Evolutionary conservation across 1,140 invertebrate species (phyloP), one percentile per base, ranked within the genome.

Genomic region (Spodoptera frugiperda): DNA sequence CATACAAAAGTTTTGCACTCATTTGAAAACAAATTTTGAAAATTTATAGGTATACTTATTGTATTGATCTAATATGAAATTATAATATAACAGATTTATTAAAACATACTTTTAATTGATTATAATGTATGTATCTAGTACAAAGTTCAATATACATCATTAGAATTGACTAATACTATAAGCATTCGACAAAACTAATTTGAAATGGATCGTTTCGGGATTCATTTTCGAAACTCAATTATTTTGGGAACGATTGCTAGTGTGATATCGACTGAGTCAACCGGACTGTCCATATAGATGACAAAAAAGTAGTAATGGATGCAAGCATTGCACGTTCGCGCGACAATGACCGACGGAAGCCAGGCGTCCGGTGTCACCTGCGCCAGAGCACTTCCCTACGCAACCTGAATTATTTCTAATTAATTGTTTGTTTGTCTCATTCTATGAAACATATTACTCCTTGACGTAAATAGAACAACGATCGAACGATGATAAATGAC

Each of bases 341-440:
- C 77, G 78, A 85, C 81, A 78, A 83, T 82, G 79, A 78, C 59
- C 59, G 71, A 30, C 82, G 85, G 83, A 87, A 82, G 79, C 76
- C 77, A 53, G 67, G 76, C 80, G 79, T 84, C 85, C 85, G 85
- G 82, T 84, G 61, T 80, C 79, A 78, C 80, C 80, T 82, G 82
- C 48, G 70, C 51, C 46, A 55, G 67, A 67, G 54, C 76, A 84
- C 63, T 83, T 81, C 78, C 77, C 65, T 78, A 77, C 72, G 81
- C 78, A 76, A 78, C 78, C 74, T 80, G 78, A 81, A 83, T 80
- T 84, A 82, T 76, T 78, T 81, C 65, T 76, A 78, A 83, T 81
- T 77, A 73, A 78, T 83, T 57, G 70, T 57, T 72, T 72, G 67
- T 70, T 21, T 49, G 63, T 49, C 39, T 67, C 33, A 39, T 6